Conservation (phyloP, 2,888 invertebrate genomes). For the Andrena chrysosceles region DNA sequence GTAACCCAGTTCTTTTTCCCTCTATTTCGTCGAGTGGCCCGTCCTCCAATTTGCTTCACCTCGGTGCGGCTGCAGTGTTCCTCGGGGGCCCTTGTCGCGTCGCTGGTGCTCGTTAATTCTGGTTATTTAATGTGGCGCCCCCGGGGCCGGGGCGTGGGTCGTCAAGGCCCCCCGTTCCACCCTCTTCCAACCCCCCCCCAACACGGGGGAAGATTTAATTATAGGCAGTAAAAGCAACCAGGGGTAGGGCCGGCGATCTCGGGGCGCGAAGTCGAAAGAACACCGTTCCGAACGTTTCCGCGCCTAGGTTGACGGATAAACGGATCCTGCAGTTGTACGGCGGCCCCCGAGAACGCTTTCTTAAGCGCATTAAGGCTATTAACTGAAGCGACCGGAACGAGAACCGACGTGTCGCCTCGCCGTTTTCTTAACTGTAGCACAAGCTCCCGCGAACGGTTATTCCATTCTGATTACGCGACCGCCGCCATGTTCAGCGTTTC, state of each 20-base stretch:
- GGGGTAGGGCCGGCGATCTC: background rate
- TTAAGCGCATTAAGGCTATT: constrained; percentile 8
- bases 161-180: constrained; percentile 20
- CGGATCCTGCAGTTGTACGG: constrained; percentile 22
- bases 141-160: constrained; percentile 33
- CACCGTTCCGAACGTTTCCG: background rate
- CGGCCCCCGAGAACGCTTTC: background rate
- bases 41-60: constrained; percentile 54
- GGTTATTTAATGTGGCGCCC: constrained; percentile 42
- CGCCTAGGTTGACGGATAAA: constrained; percentile 8
- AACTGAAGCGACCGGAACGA: background rate
- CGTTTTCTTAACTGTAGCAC: background rate
- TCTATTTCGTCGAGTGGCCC: constrained; percentile 38
- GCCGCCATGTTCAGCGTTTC: too few species aligned
- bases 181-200: too few species aligned
- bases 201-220: constrained; percentile 48
- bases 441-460: background rate
- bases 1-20: constrained; percentile 49
- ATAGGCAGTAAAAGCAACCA: constrained; percentile 25
- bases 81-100: constrained; percentile 45
- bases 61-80: constrained; percentile 42
- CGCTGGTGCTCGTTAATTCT: constrained; percentile 63
- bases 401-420: background rate
- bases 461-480: background rate
- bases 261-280: background rate